Base-by-base conservation (phyloP, 1,140 invertebrate genomes). In the Orussus abietinus region DNA sequence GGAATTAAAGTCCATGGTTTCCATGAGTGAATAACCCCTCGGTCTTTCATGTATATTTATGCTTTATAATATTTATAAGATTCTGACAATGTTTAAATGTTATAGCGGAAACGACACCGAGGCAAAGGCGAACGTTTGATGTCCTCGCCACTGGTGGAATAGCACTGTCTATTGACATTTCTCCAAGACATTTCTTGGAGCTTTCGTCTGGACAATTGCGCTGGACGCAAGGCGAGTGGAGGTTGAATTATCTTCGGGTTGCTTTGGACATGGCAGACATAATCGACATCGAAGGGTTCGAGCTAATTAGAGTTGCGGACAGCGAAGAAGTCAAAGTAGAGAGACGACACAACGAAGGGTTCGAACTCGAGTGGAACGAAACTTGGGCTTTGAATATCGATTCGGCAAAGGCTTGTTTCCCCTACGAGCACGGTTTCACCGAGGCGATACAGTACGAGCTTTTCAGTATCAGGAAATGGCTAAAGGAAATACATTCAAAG, bases 401-500 rank as follows among this genome's bases (percentile, higher is more conserved):
- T 18, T 78, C 78, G 3, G 76, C 91, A 5, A 78, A 84, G 47
- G 77, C 90, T 29, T 78, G 85, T 29, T 96, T 97, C 62, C 93
- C 94, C 0, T 90, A 96, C 67, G 82, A 91, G 39, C 96, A 96
- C 65, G 80, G 93, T 54, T 98, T 96, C 74, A 89, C 93, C 9
- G 85, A 88, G 38, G 92, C 92, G 3, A 86, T 95, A 41, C 88
- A 90, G 65, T 92, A 95, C 61, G 90, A 97, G 67, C 86, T 94
- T 49, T 77, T 93, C 15, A 90, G 83, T 25, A 77, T 94, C 18
- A 81, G 92, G 47, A 98, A 96, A 69, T 99, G 95, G 95, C 64
- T 97, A 11, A 95, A 95, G 68, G 68, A 78, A 45, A 69, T 88
- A 22, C 71, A 74, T 49, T 58, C 59, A 0, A 49, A 50, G 2